These are phyloP conservation scores for Prionace glauca DNA, from an alignment of 2,797 vertebrate genomes.

Conservation along the genomic window DNA sequence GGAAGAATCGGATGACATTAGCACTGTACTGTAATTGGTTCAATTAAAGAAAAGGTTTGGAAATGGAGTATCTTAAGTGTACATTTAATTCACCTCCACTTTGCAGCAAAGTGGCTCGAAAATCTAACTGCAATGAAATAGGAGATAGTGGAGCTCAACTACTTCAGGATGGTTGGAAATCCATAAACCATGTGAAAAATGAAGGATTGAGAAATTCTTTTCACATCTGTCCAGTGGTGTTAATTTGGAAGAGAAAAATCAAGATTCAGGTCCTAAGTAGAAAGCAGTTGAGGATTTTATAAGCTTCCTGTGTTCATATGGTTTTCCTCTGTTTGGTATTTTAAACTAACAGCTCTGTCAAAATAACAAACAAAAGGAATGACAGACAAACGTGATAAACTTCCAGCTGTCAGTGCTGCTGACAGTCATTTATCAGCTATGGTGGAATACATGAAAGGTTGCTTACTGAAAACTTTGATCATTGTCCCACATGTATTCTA, in stretches of 20 bases:
- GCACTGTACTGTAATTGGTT: constrained; percentile 65
- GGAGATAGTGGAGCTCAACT: background rate
- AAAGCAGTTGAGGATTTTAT: background rate
- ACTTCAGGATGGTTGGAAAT: background rate
- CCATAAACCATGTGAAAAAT: background rate
- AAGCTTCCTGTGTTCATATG: background rate
- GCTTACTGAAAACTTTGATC: background rate
- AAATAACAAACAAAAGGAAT: background rate
- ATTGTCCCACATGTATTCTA: background rate
- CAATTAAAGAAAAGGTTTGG: background rate
- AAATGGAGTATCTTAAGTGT: background rate
- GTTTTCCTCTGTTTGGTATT: background rate
- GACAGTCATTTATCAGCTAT: background rate
- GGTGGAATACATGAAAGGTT: background rate
- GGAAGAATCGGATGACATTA: constrained; percentile 88
- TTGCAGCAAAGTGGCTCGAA: background rate
- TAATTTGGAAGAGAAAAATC: background rate
- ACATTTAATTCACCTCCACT: background rate
- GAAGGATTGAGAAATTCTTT: background rate
- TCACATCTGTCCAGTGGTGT: background rate
- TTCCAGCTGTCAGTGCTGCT: background rate
- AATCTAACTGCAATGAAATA: background rate
- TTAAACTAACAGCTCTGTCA: background rate
- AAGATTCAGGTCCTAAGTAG: background rate
- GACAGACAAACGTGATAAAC: background rate